Evolutionary conservation across 2,888 invertebrate species (phyloP), one percentile per base, ranked within the genome.

Genomic region (Macroteleia sp.): DNA sequence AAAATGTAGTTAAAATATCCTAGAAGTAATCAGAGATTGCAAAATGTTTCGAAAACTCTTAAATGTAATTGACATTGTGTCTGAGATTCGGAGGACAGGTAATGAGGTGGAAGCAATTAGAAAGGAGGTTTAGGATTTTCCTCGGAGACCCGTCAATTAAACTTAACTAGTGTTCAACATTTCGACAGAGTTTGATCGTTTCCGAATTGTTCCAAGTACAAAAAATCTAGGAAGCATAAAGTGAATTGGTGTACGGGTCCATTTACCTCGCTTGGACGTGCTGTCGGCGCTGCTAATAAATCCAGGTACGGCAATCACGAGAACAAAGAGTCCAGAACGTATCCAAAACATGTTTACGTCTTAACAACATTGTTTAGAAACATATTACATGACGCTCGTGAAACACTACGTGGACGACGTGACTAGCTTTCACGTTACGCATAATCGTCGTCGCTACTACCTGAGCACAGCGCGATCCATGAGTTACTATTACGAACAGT

Each of bases 341-440:
- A 89, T 86, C 90, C 89, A 91, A 89, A 90, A 90, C 91, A 91
- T 91, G 88, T 91, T 91, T 90, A 90, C 85, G 88, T 90, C 89
- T 90, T 90, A 90, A 90, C 89, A 90, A 90, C 91, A 91, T 91
- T 90, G 90, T 91, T 91, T 88, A 90, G 87, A 89, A 90, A 89
- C 91, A 91, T 91, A 78, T 89, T 89, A 89, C 88, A 89, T 88
- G 85, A 90, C 88, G 87, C 86, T 87, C 86, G 82, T 83, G 78
- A 88, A 88, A 85, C 87, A 89, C 88, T 88, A 83, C 80, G 82
- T 82, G 80, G 80, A 75, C 80, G 81, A 75, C 80, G 82, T 54
- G 79, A 69, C 34, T 82, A 80, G 67, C 80, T 82, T 76, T 86
- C 86, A 86, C 83, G 83, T 82, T 82, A 85, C 83, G 87, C 88